Evolutionary conservation across 2,888 invertebrate species (phyloP), one percentile per base, ranked within the genome.

Genomic region (Phaedon cochleariae): DNA sequence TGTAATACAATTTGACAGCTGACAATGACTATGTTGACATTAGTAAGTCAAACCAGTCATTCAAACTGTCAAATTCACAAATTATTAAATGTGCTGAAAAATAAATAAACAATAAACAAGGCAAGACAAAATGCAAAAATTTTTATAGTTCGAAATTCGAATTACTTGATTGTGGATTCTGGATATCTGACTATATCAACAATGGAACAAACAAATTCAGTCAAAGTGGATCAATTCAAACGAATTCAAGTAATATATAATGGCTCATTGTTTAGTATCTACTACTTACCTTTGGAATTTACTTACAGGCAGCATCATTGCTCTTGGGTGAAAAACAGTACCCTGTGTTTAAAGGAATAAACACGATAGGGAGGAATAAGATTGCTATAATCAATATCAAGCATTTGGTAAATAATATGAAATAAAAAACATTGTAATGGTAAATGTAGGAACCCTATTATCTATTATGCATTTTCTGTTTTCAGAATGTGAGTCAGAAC

Each of bases 401-500:
- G 72, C 73, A 80, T 72, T 48, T 76, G 70, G 82, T 83, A 76
- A 73, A n/a, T n/a, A n/a, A n/a, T n/a, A n/a, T n/a, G n/a, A n/a
- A n/a, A 52, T 22, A 21, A 29, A 12, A 54, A 15, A 20, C n/a
- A 20, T 18, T 17, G 29, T 53, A 21, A 21, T 5, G 26, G 15
- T n/a, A n/a, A 21, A 53, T 48, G 15, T 15, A 48, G 10, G 15
- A 48, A 48, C 48, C 7, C 7, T 48, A 15, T 18, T n/a, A 51
- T 18, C 6, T 17, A 17, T 54, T 2, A 54, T 34, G 29, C 29
- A n/a, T 10, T 15, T 22, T 37, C 34, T 21, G 58, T 49, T 74
- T 76, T 61, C 62, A 83, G 83, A 79, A 73, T 58, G 74, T 82
- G 10, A 83, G 83, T 64, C 80, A 82, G 53, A 74, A 80, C 54